Conservation (phyloP, 1,140 invertebrate genomes). For the Drosophila nigromelanica region DNA sequence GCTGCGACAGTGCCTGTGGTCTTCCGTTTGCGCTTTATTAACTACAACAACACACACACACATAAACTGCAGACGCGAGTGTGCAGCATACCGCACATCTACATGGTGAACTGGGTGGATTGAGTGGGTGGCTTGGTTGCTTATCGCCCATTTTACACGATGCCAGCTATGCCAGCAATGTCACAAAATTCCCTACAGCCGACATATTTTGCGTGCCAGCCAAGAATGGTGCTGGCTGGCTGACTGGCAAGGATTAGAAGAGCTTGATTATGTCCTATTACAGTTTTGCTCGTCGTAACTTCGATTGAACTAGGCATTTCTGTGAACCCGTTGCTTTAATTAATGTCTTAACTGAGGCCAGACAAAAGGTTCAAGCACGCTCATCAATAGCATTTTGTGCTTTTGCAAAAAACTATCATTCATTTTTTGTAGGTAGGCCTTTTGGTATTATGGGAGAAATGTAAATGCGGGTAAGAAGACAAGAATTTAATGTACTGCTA, state of each 20-base stretch:
- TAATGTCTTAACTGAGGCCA: constrained; percentile 19
- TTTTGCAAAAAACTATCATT: constrained; percentile 35
- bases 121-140: constrained; percentile 4
- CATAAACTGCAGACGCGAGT: constrained; percentile 69
- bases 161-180: constrained; percentile 72
- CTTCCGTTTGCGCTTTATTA: constrained; percentile 70
- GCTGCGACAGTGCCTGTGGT: constrained; percentile 44
- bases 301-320: constrained; percentile 23
- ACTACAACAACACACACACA: constrained; percentile 41
- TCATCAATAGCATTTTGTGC: constrained; percentile 21
- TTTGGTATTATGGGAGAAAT: neutral
- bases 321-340: constrained; percentile 15
- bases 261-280: constrained; percentile 24
- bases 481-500: neutral
- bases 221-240: constrained; percentile 44
- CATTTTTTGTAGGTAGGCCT: constrained; percentile 8
- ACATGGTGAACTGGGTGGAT: neutral
- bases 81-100: constrained; percentile 7
- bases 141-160: constrained; percentile 81
- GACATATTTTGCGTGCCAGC: constrained; percentile 76
- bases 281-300: neutral
- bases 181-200: constrained; percentile 70
- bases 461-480: neutral
- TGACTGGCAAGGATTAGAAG: constrained; percentile 63
- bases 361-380: constrained; percentile 17